phyloP scores from a whole-genome alignment of 2,888 invertebrate species.

The Tetranychus truncatus region DNA sequence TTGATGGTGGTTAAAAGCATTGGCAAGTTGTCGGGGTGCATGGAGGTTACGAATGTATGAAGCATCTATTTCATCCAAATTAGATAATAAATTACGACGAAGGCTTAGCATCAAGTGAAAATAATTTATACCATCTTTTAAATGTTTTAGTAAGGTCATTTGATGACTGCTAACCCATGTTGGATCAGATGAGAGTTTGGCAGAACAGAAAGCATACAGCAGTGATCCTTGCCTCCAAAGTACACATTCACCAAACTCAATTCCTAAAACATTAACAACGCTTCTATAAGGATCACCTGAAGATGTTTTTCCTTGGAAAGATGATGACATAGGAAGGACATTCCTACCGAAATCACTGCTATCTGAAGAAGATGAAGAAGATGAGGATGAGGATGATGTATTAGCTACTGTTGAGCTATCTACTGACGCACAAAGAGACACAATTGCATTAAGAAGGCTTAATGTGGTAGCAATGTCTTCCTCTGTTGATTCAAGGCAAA shows the following conservation, averaged over 20 bases:
- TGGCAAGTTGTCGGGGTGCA: not conserved
- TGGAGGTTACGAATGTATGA: not conserved
- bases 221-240: slow-evolving; percentile 13
- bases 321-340: not conserved
- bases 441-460: slow-evolving; percentile 5
- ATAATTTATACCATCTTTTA: slow-evolving; percentile 10
- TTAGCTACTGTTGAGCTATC: not conserved
- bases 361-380: not conserved
- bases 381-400: not conserved
- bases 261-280: slow-evolving; percentile 13
- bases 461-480: slow-evolving; percentile 9
- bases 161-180: slow-evolving; percentile 9
- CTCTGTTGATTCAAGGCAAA: not conserved
- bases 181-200: slow-evolving; percentile 11
- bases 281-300: not conserved
- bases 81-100: not conserved
- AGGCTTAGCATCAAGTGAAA: slow-evolving; percentile 11
- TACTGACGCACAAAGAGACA: slow-evolving; percentile 6
- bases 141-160: not conserved
- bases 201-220: slow-evolving; percentile 7
- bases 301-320: not conserved
- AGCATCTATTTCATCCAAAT: not conserved
- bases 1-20: not conserved
- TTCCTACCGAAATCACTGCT: not conserved
- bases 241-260: slow-evolving; percentile 13